Conservation (phyloP, 2,888 invertebrate species). For the Loripinus fragilis region DNA sequence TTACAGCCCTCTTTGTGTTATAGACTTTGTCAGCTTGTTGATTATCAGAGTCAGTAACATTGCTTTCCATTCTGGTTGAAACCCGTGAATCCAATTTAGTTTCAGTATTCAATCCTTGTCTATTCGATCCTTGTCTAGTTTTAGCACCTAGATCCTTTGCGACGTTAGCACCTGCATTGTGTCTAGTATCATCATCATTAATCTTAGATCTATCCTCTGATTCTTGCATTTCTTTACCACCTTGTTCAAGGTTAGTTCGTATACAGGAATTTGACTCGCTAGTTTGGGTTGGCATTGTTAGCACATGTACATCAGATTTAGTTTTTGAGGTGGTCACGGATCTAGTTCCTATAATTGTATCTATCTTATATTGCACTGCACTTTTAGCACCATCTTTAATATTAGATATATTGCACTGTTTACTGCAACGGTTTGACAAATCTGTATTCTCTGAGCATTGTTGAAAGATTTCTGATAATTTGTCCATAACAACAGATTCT, state of each 20-base stretch:
- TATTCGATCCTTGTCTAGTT: no score
- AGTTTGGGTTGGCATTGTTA: no score
- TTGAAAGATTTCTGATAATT: background rate
- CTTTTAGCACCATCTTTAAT: background rate
- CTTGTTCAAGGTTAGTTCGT: background rate
- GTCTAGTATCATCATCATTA: no score
- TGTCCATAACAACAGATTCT: background rate
- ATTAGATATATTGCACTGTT: slow-evolving; percentile 6
- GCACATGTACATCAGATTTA: background rate
- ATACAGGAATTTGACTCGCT: no score
- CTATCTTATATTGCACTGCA: background rate
- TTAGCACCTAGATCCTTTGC: no score
- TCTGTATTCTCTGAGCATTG: background rate
- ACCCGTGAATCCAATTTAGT: no score
- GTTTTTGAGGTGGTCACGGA: background rate
- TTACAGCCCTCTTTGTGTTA: background rate
- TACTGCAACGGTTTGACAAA: background rate
- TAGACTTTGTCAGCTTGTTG: background rate
- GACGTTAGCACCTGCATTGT: no score
- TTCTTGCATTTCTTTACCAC: background rate
- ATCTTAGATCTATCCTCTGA: background rate
- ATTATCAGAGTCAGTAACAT: no score
- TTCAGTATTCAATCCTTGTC: no score
- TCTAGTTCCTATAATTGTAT: background rate
- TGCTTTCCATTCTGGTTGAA: no score